These are phyloP conservation scores for Villa cingulata DNA, from an alignment of 2,888 invertebrate species.

Conservation along the genomic window DNA sequence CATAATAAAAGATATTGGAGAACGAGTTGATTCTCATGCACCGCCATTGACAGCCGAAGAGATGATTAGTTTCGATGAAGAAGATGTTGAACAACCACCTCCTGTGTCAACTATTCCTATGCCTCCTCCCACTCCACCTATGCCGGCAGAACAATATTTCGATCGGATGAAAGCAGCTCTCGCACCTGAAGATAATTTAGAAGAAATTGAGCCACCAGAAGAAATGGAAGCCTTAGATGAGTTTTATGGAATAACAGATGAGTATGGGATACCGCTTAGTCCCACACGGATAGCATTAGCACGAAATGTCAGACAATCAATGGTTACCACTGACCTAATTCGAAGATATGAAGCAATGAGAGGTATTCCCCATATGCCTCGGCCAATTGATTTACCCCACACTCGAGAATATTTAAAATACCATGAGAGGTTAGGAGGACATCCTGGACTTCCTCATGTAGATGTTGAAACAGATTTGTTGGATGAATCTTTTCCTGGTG, in stretches of 20 bases:
- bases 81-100: conserved; percentile 1
- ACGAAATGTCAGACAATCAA: conserved; percentile 1
- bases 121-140: conserved; percentile 4
- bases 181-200: background rate
- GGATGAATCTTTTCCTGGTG: conserved; percentile 1
- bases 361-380: background rate
- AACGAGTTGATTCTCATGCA: too few relatives aligned
- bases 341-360: background rate
- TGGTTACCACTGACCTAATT: background rate
- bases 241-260: background rate
- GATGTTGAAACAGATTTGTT: background rate
- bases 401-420: background rate
- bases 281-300: conserved; percentile 1
- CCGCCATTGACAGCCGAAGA: background rate
- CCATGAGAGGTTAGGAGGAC: background rate
- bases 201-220: background rate
- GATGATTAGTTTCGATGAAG: background rate
- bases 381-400: too few relatives aligned
- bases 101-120: conserved; percentile 1
- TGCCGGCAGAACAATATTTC: too few relatives aligned
- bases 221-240: background rate
- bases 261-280: background rate
- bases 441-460: background rate
- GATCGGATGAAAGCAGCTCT: background rate
- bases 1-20: too few relatives aligned